These are phyloP conservation scores for Elephantulus edwardii DNA, from an alignment of 2,113 vertebrate species.

Conservation along the genomic window DNA sequence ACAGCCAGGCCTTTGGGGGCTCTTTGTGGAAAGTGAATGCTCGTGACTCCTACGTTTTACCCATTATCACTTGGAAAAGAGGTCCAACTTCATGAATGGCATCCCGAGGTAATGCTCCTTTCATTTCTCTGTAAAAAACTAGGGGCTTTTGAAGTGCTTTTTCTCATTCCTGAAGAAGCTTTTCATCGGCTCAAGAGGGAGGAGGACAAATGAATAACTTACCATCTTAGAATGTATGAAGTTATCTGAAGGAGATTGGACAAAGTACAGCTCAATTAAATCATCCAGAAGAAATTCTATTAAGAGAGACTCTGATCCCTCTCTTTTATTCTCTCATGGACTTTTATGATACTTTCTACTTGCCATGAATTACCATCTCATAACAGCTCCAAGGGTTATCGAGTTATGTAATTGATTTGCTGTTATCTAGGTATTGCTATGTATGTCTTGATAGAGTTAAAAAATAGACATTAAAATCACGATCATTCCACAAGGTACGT, in stretches of 20 bases:
- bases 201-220: not conserved
- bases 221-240: not conserved
- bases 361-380: not conserved
- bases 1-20: not conserved
- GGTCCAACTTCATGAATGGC: too few relatives aligned
- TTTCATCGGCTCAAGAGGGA: constrained; percentile 36
- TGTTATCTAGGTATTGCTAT: not conserved
- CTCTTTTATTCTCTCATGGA: not conserved
- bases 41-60: not conserved
- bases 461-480: constrained; percentile 50
- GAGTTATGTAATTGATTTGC: not conserved
- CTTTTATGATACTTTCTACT: not conserved
- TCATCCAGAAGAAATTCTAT: not conserved
- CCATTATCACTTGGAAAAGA: not conserved
- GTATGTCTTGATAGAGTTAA: constrained; percentile 7
- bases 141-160: not conserved
- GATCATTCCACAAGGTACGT: not conserved
- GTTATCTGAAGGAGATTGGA: not conserved
- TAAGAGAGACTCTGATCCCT: not conserved
- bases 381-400: not conserved
- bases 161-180: not conserved
- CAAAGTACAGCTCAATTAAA: not conserved
- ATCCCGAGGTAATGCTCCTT: not conserved
- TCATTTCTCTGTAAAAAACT: not conserved
- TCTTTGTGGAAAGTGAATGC: not conserved